Conservation (phyloP, 2,113 vertebrate species). For the Tachycineta bicolor region DNA sequence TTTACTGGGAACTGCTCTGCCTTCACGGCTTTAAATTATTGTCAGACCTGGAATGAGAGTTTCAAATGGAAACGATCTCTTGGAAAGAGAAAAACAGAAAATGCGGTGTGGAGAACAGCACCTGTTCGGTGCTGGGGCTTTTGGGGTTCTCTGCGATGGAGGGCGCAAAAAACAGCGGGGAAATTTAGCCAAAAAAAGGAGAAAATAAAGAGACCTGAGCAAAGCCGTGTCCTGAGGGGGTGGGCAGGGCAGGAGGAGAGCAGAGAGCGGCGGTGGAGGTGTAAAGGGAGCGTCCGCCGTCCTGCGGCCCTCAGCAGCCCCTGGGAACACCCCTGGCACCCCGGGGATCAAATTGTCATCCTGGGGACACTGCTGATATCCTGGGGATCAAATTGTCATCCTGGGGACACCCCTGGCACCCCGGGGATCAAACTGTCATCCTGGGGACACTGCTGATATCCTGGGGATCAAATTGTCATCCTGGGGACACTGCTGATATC, state of each 20-base stretch:
- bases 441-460: background rate
- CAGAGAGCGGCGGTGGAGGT: background rate
- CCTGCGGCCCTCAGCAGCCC: background rate
- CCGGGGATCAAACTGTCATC: background rate
- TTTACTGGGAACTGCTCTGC: background rate
- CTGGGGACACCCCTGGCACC: background rate
- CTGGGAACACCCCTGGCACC: background rate
- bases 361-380: background rate
- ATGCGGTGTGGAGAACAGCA: fast-evolving
- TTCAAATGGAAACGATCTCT: background rate
- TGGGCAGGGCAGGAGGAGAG: fast-evolving
- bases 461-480: too few species aligned
- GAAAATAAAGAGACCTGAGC: background rate
- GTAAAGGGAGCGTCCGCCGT: background rate
- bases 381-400: background rate
- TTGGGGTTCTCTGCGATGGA: background rate
- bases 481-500: background rate
- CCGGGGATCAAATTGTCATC: too few species aligned
- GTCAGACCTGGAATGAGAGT: fast-evolving
- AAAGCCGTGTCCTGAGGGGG: too few species aligned
- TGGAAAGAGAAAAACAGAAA: background rate
- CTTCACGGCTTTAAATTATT: background rate
- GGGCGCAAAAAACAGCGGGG: background rate
- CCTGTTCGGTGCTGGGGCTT: fast-evolving
- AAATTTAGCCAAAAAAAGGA: background rate